Percentiles rank a stretch among this genome's conserved stretches.
Conservation (phyloP, 2,888 invertebrate species). For the Quadroppia sp. region DNA sequence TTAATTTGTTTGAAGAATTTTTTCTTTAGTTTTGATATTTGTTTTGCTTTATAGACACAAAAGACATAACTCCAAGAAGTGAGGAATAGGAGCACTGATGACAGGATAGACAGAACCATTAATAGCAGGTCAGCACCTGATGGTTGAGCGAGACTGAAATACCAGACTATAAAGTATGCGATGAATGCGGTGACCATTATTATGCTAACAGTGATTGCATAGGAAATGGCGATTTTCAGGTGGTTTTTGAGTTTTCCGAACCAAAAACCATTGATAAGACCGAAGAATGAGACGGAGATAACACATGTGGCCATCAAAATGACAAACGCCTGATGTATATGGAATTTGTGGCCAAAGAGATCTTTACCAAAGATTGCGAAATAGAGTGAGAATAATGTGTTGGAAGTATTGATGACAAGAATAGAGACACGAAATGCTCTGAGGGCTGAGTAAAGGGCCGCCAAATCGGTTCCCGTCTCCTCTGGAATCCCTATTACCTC, state of each 20-base stretch:
- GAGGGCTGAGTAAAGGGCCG: background rate
- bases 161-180: too few species aligned
- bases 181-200: background rate
- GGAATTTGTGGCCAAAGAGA: background rate
- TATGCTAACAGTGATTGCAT: background rate
- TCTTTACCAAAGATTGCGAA: background rate
- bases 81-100: background rate
- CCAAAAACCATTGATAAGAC: constrained; percentile 13
- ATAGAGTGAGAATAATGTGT: background rate
- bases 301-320: background rate
- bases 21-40: background rate
- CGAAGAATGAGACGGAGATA: background rate
- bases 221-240: background rate
- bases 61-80: constrained; percentile 8
- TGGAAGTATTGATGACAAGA: background rate
- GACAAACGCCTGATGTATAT: background rate
- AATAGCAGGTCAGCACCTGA: background rate
- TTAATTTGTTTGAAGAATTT: background rate
- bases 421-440: constrained; percentile 10
- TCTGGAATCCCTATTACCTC: background rate
- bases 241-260: constrained; percentile 8
- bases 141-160: background rate
- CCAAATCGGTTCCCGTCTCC: background rate
- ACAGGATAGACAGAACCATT: background rate
- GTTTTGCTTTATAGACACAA: background rate